phyloP scores from a whole-genome alignment of 2,113 vertebrate species.

The Dipodomys ordii region DNA sequence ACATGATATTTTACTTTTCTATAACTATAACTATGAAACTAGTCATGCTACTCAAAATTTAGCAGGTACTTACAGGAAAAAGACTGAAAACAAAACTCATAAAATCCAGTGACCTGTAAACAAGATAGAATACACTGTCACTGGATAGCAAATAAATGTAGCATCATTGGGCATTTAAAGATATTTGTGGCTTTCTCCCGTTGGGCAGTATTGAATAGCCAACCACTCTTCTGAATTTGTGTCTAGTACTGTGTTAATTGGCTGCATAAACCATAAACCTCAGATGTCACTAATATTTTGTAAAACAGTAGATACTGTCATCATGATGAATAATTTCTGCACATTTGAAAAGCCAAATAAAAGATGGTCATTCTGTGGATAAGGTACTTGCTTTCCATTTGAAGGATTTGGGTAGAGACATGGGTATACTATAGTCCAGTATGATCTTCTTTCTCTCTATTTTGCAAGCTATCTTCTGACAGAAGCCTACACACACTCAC shows the following conservation, averaged over 20 bases:
- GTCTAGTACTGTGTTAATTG: background rate
- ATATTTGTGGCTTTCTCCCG: background rate
- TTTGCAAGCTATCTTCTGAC: constrained; percentile 37
- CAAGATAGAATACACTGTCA: constrained; percentile 72
- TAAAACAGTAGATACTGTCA: constrained; percentile 21
- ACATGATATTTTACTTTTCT: constrained; percentile 14
- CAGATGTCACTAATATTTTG: constrained; percentile 22
- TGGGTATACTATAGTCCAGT: background rate
- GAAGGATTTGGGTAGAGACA: background rate
- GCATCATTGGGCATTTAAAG: background rate
- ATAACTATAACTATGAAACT: constrained; percentile 38
- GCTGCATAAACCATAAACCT: background rate
- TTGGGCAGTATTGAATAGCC: background rate
- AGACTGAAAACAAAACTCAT: constrained; percentile 91
- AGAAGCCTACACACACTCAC: background rate
- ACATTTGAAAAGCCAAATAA: constrained; percentile 28
- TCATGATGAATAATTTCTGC: constrained; percentile 21
- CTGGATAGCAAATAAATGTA: background rate
- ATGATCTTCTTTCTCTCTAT: constrained; percentile 50
- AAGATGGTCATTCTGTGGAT: background rate
- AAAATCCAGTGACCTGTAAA: constrained; percentile 93
- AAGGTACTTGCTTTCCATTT: background rate
- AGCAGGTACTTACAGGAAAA: constrained; percentile 91
- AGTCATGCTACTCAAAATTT: constrained; percentile 48
- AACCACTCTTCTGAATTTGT: background rate